A percentile compares a stretch with the other conserved stretches of the same genome.
phyloP scores from a whole-genome alignment of 1,140 invertebrate species.

The Solen grandis region DNA sequence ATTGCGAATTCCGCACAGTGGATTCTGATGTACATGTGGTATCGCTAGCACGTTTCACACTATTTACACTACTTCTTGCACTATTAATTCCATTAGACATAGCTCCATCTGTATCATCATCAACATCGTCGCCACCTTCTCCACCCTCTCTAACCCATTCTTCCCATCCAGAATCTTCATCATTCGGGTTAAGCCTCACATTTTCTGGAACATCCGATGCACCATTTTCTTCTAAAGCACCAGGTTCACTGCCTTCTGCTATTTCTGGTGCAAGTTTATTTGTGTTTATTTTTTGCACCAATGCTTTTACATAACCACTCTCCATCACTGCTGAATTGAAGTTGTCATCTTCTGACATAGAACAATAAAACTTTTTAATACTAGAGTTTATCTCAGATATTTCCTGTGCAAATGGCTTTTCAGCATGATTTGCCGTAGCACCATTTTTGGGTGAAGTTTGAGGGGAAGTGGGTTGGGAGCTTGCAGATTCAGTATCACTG shows the following conservation, averaged over 20 bases:
- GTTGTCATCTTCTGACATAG: slow-evolving; percentile 31
- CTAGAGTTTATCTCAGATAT: slow-evolving; percentile 36
- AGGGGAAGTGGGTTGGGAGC: slow-evolving; percentile 1
- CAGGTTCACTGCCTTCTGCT: slow-evolving; percentile 5
- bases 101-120: not conserved
- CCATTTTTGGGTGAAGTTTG: slow-evolving; percentile 9
- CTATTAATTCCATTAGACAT: not conserved
- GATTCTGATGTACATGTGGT: not conserved
- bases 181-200: not conserved
- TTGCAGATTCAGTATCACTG: slow-evolving; percentile 35
- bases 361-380: slow-evolving; percentile 44
- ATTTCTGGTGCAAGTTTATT: slow-evolving; percentile 8
- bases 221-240: slow-evolving; percentile 4
- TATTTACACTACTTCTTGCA: not conserved
- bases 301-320: slow-evolving; percentile 46
- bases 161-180: slow-evolving; percentile 37
- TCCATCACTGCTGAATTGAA: slow-evolving; percentile 54
- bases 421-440: slow-evolving; percentile 33
- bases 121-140: not conserved
- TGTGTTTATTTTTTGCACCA: slow-evolving; percentile 47
- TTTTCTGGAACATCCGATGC: not conserved
- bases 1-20: not conserved
- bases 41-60: not conserved
- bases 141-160: slow-evolving; percentile 29
- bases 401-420: slow-evolving; percentile 36